These are phyloP conservation scores for Drosophila navojoa DNA, from an alignment of 1,140 invertebrate genomes.

Conservation along the genomic window DNA sequence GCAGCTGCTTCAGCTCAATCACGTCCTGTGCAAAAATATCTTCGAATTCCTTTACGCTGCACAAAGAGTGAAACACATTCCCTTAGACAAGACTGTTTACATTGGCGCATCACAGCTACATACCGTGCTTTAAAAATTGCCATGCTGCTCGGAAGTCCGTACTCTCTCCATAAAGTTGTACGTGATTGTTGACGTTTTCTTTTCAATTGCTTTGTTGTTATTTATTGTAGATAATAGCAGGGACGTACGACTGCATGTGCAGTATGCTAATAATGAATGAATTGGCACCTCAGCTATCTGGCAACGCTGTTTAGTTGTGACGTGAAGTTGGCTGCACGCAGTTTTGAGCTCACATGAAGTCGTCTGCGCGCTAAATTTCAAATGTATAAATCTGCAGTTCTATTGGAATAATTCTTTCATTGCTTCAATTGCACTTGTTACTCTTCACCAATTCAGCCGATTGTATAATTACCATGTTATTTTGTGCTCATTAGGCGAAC, in stretches of 20 bases:
- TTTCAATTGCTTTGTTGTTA: slow-evolving; percentile 40
- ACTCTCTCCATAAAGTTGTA: slow-evolving; percentile 32
- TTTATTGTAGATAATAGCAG: slow-evolving; percentile 21
- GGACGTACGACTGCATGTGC: slow-evolving; percentile 34
- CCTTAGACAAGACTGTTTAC: slow-evolving; percentile 3
- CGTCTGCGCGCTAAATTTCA: slow-evolving; percentile 13
- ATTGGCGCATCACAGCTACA: neutral
- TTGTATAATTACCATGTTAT: slow-evolving; percentile 37
- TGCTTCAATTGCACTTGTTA: slow-evolving; percentile 15
- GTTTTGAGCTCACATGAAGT: slow-evolving; percentile 11
- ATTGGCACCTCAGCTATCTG: neutral
- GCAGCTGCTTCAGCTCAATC: slow-evolving; percentile 88
- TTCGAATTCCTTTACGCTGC: slow-evolving; percentile 90
- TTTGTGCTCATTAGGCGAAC: slow-evolving; percentile 34
- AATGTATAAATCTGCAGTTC: slow-evolving; percentile 2
- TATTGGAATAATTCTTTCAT: slow-evolving; percentile 33
- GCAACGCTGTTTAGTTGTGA: slow-evolving; percentile 20
- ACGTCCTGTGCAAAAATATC: slow-evolving; percentile 87
- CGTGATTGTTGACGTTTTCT: neutral
- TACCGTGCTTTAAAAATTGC: slow-evolving; percentile 81
- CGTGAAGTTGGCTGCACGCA: slow-evolving; percentile 40
- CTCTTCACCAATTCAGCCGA: slow-evolving; percentile 2
- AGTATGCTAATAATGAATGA: slow-evolving; percentile 18
- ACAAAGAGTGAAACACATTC: slow-evolving; percentile 6
- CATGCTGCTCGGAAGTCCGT: slow-evolving; percentile 54